Base-by-base conservation (phyloP, 2,797 vertebrate species). In the Rhynchotus rufescens region DNA sequence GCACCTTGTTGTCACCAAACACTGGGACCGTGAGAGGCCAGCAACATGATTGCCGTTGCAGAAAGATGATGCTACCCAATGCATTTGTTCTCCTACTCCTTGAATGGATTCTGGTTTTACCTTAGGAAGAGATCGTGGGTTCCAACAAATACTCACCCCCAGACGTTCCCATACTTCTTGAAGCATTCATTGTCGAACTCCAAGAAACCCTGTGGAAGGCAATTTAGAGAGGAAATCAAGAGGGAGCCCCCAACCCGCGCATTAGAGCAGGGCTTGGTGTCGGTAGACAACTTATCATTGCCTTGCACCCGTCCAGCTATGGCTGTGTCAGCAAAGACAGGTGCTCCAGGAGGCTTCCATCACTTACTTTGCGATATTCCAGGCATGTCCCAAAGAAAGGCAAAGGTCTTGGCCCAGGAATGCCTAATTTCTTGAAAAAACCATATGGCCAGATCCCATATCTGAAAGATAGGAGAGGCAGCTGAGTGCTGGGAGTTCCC, bases 401-500 rank as follows among this genome's bases (percentile, higher is more conserved):
- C 12, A 92, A 0, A 3, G 98, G 98, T 42, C 36, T 97, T 3
- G 97, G 97, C 54, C 98, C 97, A 0, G 97, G 97, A 89, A 98
- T 96, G n/a, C 97, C 98, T 89, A 98, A 4, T 47, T 97, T 98
- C 91, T 97, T 96, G 93, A 98, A 98, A 5, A 97, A 1, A 13
- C 97, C 86, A 75, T 77, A 96, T 0, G 96, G 97, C 96, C 92
- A 96, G 38, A 23, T 93, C 11, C 98, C 97, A 2, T 98, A 98
- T 28, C 98, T 98, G 85, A 19, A 78, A 61, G 73, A 22, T 22
- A 85, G 52, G 84, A 74, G 56, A 47, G 30, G 45, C 12, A n/a
- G n/a, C 6, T 0, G 2, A 47, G 36, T 3, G 28, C 44, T 75
- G 78, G 0, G 2, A 77, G 44, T 6, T 25, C 12, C 65, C n/a